Evolutionary conservation across 2,888 invertebrate species (phyloP).

Genomic region (Zootermopsis nevadensis): DNA sequence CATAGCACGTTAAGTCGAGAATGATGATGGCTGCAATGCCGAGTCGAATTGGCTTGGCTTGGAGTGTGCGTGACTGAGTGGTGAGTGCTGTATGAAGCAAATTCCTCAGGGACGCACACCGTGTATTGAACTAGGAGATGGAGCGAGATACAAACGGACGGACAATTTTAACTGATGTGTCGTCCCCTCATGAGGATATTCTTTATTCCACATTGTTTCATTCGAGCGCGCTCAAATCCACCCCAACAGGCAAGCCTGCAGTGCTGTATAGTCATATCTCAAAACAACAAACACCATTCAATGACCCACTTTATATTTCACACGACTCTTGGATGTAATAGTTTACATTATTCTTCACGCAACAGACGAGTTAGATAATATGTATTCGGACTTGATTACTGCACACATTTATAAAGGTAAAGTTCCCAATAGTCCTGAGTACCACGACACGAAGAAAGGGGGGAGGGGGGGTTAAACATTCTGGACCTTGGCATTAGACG

Average conservation of each 20-base stretch:
- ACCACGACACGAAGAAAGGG: too few relatives aligned
- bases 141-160: conserved; percentile 45
- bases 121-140: conserved; percentile 38
- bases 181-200: conserved; percentile 40
- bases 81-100: conserved; percentile 34
- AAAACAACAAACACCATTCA: neutral
- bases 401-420: too few relatives aligned
- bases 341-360: too few relatives aligned
- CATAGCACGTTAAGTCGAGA: too few relatives aligned
- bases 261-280: conserved; percentile 30
- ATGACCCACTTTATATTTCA: neutral
- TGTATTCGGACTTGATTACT: too few relatives aligned
- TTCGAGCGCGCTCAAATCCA: conserved; percentile 40
- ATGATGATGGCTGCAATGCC: neutral
- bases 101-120: conserved; percentile 32
- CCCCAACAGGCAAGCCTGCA: conserved; percentile 35
- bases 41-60: neutral
- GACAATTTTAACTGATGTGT: conserved; percentile 50
- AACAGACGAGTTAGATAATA: too few relatives aligned
- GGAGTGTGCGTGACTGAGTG: conserved; percentile 31
- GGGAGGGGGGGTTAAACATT: too few relatives aligned
- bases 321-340: neutral
- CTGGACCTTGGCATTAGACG: too few relatives aligned
- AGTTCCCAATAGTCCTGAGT: too few relatives aligned
- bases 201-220: conserved; percentile 44